These are phyloP conservation scores for Argyresthia goedartella DNA, from an alignment of 2,888 invertebrate genomes.

Conservation along the genomic window DNA sequence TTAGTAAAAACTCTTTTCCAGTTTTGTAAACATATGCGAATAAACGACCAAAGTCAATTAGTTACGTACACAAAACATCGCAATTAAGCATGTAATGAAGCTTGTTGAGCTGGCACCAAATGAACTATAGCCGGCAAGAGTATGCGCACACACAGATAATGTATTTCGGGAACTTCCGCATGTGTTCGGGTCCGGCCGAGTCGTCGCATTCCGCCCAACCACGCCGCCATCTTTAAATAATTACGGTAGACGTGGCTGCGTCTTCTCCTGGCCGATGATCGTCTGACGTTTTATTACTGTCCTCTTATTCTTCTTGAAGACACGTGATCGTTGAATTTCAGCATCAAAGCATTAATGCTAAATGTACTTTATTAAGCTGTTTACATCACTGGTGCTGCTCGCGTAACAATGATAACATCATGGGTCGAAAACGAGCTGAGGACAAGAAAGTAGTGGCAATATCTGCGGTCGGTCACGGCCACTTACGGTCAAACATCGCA, in stretches of 20 bases:
- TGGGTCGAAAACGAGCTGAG: slow-evolving; percentile 22
- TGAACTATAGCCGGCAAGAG: slow-evolving; percentile 11
- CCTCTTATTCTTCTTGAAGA: neutral
- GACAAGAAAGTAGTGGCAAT: slow-evolving; percentile 50
- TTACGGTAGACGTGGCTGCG: slow-evolving; percentile 6
- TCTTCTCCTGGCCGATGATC: slow-evolving; percentile 1
- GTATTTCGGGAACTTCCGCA: slow-evolving; percentile 66
- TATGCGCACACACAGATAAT: slow-evolving; percentile 35
- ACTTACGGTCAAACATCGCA: slow-evolving; percentile 40
- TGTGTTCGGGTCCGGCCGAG: slow-evolving; percentile 36
- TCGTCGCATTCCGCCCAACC: slow-evolving; percentile 19
- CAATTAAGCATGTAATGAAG: too few relatives aligned
- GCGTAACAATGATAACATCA: too few relatives aligned
- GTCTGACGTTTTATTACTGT: slow-evolving; percentile 6
- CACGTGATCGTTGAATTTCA: too few relatives aligned
- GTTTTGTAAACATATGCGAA: too few relatives aligned
- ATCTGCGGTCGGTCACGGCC: slow-evolving; percentile 65
- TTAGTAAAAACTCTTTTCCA: too few relatives aligned
- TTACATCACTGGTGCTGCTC: too few relatives aligned
- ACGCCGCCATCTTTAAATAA: slow-evolving; percentile 11
- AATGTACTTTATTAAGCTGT: too few relatives aligned
- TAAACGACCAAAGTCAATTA: too few relatives aligned
- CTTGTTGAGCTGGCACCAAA: neutral
- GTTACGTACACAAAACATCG: too few relatives aligned
- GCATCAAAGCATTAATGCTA: too few relatives aligned